Evolutionary conservation across 1,140 invertebrate genomes (phyloP).

Genomic region (Scylla paramamosain): DNA sequence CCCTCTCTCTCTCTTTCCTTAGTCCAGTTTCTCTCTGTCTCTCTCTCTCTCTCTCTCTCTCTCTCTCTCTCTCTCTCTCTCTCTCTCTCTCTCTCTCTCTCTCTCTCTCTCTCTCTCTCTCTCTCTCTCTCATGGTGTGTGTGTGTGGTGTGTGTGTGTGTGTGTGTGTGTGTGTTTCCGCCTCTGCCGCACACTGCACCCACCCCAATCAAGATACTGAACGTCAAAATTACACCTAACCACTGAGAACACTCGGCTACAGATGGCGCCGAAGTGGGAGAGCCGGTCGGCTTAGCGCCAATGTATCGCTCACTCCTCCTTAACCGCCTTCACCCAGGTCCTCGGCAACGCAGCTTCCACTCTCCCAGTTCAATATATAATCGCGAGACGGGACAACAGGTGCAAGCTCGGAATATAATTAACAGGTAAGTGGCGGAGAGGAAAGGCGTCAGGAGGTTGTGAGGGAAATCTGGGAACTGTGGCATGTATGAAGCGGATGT

Average conservation of each 20-base stretch:
- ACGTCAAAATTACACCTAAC: constrained; percentile 14
- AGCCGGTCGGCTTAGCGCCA: not conserved
- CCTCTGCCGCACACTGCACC: not conserved
- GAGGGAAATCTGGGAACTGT: not conserved
- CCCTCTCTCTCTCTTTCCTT: no score
- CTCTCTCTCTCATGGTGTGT: no score
- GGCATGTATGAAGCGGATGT: not conserved
- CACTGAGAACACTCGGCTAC: not conserved
- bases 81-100: no score
- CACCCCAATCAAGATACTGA: not conserved
- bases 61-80: no score
- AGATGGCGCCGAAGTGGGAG: not conserved
- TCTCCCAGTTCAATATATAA: constrained; percentile 5
- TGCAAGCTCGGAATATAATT: constrained; percentile 1
- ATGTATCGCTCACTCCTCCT: not conserved
- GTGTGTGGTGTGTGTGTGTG: no score
- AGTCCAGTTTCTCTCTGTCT: no score
- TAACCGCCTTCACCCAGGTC: not conserved
- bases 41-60: no score
- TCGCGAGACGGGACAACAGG: not conserved
- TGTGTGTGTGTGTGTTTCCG: not conserved
- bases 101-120: no score
- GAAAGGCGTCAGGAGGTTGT: not conserved
- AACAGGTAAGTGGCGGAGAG: not conserved
- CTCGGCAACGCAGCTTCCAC: not conserved